Evolutionary conservation across 2,888 invertebrate species (phyloP), one percentile per base, ranked within the genome.

Genomic region (Sthenelais limicola): DNA sequence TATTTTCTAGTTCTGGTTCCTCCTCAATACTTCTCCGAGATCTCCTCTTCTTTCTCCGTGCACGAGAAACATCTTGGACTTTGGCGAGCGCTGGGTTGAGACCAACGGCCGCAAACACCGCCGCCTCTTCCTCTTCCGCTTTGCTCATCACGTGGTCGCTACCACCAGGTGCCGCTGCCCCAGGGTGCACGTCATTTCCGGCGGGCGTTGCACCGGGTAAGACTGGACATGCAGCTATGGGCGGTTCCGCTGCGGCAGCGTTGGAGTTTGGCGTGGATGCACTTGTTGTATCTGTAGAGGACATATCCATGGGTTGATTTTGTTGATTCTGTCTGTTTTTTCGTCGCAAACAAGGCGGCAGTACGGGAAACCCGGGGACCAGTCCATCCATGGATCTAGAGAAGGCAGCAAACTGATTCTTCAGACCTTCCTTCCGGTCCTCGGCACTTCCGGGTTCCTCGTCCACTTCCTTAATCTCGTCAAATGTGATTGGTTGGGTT

Each of bases 401-500:
- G 73, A 86, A 85, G n/a, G 83, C 83, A 70, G 84, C 82, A 52
- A 85, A 82, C 74, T 83, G 82, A 38, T 77, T 74, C 78, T 81
- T 77, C 26, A 82, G 75, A 3, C 77, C 79, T 5, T 77, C 73
- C 24, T 73, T 32, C 4, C 81, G 81, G 47, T 89, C 90, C 54
- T 90, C 90, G 15, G 89, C 87, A 78, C 90, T 91, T 12, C 62
- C 12, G 5, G 62, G 62, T 24, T 92, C 92, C 83, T 92, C 92
- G 80, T 92, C 92, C 24, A 93, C 92, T 88, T 93, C 93, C 91
- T 92, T 88, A 79, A 93, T 93, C 89, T 93, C 93, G 49, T 92
- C 92, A 86, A 93, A 93, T 54, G 93, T 93, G 78, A 93, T 91
- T 0, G 93, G 93, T 85, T 92, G 91, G 43, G 93, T 93, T 80